A percentile compares a stretch with the other conserved stretches of the same genome.
These are phyloP conservation scores for Melierax canorus DNA, from an alignment of 2,113 vertebrate species.

Conservation along the genomic window DNA sequence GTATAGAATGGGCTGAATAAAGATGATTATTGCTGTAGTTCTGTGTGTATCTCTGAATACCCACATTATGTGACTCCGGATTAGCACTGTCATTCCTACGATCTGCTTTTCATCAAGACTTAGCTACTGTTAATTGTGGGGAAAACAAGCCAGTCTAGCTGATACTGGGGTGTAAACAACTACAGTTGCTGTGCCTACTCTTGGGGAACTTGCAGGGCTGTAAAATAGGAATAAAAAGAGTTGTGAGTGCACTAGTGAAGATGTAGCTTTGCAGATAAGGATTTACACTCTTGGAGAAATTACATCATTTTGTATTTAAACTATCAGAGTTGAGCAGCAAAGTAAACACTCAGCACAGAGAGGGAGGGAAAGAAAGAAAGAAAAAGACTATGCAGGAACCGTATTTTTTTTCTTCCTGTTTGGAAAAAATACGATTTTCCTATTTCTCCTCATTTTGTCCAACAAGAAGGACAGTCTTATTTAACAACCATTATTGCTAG, in stretches of 20 bases:
- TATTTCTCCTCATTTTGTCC: neutral
- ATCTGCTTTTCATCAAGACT: slow-evolving; percentile 46
- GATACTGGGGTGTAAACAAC: neutral
- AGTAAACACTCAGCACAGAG: neutral
- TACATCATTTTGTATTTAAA: neutral
- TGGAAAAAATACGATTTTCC: neutral
- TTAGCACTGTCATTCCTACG: neutral
- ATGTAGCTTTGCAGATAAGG: neutral
- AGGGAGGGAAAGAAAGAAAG: neutral
- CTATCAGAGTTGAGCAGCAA: neutral
- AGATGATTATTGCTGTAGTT: slow-evolving; percentile 1
- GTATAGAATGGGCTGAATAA: neutral
- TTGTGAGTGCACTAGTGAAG: neutral
- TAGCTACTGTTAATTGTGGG: neutral
- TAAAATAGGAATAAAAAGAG: neutral
- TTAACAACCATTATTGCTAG: neutral
- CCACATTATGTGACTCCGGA: slow-evolving; percentile 9
- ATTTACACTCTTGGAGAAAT: neutral
- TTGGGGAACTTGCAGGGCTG: neutral
- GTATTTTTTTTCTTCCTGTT: neutral
- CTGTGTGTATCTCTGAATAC: slow-evolving; percentile 16
- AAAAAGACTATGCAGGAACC: too few species aligned
- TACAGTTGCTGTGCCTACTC: neutral
- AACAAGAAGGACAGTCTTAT: neutral
- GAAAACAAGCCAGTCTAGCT: neutral